phyloP scores from a whole-genome alignment of 2,888 invertebrate species.

The Mesoligia furuncula region DNA sequence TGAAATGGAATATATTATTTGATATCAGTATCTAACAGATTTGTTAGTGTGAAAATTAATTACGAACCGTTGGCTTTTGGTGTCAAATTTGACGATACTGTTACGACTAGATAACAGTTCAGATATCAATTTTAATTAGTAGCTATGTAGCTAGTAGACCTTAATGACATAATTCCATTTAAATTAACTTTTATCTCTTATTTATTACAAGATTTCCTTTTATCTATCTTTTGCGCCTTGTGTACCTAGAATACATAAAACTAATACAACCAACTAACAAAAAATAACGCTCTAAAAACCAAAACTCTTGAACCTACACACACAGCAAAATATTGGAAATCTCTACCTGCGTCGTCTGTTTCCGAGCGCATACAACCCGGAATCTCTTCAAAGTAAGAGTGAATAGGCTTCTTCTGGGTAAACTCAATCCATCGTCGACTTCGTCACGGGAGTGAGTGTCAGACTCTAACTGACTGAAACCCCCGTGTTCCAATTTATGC shows the following conservation, averaged over 20 bases:
- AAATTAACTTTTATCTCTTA: neutral
- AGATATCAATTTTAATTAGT: slow-evolving; percentile 18
- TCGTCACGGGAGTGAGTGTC: no score
- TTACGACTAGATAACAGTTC: slow-evolving; percentile 7
- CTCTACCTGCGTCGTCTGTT: no score
- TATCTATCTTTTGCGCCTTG: neutral
- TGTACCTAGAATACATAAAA: neutral
- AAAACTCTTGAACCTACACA: neutral
- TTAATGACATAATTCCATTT: neutral
- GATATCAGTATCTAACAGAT: slow-evolving; percentile 38
- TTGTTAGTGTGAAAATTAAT: slow-evolving; percentile 49
- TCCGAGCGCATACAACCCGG: no score
- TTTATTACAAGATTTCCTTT: neutral
- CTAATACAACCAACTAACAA: neutral
- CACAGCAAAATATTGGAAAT: no score
- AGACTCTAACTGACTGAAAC: no score
- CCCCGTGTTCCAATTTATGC: no score
- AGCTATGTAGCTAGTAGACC: neutral
- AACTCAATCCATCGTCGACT: no score
- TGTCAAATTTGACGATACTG: slow-evolving; percentile 22
- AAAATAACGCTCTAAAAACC: neutral
- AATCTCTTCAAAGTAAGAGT: no score
- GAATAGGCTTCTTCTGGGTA: no score
- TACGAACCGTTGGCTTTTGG: slow-evolving; percentile 24
- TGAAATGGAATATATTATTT: slow-evolving; percentile 40